Percentiles rank a stretch among this genome's conserved stretches.
These are phyloP conservation scores for Penaeus monodon DNA, from an alignment of 2,888 invertebrate species.

Conservation along the genomic window DNA sequence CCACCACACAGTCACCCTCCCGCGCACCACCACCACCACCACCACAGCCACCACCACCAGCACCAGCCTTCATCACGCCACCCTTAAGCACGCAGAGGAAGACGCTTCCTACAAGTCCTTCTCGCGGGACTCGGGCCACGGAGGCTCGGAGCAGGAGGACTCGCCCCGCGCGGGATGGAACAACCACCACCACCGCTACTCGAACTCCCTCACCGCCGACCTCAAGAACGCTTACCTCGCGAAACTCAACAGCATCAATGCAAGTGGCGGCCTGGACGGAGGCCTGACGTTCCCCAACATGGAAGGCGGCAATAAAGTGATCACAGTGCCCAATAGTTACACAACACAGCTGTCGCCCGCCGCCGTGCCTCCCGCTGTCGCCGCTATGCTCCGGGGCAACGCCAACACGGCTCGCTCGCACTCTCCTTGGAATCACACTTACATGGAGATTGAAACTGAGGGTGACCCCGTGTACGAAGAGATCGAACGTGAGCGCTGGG, in stretches of 20 bases:
- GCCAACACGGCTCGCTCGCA: slow-evolving; percentile 68
- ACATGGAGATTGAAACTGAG: slow-evolving; percentile 78
- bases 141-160: slow-evolving; percentile 65
- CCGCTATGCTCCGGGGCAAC: slow-evolving; percentile 51
- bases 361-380: slow-evolving; percentile 51
- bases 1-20: slow-evolving; percentile 60
- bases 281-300: slow-evolving; percentile 57
- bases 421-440: slow-evolving; percentile 81
- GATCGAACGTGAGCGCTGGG: slow-evolving; percentile 66
- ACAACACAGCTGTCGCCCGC: slow-evolving; percentile 51
- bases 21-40: slow-evolving; percentile 59
- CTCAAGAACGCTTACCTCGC: slow-evolving; percentile 60
- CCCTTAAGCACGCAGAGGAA: slow-evolving; percentile 60
- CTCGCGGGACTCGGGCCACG: slow-evolving; percentile 65
- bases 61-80: slow-evolving; percentile 62
- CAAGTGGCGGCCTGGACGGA: slow-evolving; percentile 44
- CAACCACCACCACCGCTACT: slow-evolving; percentile 59
- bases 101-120: slow-evolving; percentile 63
- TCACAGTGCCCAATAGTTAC: slow-evolving; percentile 60
- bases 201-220: slow-evolving; percentile 60
- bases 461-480: slow-evolving; percentile 82
- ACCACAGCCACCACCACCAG: slow-evolving; percentile 65
- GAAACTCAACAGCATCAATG: slow-evolving; percentile 59
- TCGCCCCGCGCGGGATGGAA: slow-evolving; percentile 64
- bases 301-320: slow-evolving; percentile 50